Conservation (phyloP, 2,888 invertebrate genomes). For the Macrosiphum euphorbiae region DNA sequence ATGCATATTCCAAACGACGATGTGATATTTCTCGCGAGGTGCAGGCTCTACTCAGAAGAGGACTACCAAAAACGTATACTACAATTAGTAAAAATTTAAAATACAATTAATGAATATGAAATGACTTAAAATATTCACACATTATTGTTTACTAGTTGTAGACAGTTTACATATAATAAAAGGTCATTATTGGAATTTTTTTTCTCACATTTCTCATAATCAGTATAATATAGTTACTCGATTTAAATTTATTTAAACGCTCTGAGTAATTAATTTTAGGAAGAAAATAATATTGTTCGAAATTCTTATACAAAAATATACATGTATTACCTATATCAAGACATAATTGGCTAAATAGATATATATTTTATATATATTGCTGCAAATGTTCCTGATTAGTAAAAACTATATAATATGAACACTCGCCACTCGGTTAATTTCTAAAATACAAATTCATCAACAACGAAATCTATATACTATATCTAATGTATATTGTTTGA, state of each 20-base stretch:
- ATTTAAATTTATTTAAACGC: not conserved
- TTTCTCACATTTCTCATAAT: not conserved
- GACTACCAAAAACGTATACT: not conserved
- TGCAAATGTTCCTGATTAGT: not conserved
- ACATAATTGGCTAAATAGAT: not conserved
- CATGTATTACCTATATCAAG: too few relatives aligned
- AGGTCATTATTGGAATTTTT: not conserved
- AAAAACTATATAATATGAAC: not conserved
- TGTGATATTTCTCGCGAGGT: not conserved
- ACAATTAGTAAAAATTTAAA: not conserved
- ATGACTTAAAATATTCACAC: not conserved
- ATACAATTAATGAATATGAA: not conserved
- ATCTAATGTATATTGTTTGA: conserved; percentile 9
- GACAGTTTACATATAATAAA: not conserved
- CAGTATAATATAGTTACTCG: not conserved
- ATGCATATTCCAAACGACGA: not conserved
- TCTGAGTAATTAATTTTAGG: not conserved
- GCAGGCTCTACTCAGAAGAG: not conserved
- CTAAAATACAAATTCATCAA: not conserved
- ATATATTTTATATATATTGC: not conserved
- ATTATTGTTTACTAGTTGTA: not conserved
- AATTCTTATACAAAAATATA: not conserved
- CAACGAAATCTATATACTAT: conserved; percentile 6
- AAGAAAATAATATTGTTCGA: not conserved
- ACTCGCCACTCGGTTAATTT: not conserved